A percentile compares a stretch with the other conserved stretches of the same genome.
Conservation (phyloP, 23 tunicate species). For the Trididemnum clinides region DNA sequence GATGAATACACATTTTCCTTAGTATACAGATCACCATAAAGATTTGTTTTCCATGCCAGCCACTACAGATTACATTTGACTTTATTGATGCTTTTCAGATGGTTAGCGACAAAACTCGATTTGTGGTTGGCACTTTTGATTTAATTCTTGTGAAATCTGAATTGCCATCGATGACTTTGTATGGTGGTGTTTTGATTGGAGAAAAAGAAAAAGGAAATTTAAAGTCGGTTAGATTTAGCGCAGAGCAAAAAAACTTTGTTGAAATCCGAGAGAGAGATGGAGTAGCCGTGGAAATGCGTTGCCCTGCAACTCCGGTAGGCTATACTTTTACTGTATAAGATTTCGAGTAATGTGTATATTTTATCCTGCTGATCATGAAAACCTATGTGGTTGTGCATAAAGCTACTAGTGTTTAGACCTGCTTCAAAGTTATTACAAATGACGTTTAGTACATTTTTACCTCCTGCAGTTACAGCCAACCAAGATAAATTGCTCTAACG, state of each 20-base stretch:
- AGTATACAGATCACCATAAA: no score
- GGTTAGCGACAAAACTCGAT: slow-evolving; percentile 31
- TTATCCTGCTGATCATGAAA: no score
- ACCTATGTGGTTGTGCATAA: no score
- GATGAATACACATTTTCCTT: no score
- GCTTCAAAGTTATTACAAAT: no score
- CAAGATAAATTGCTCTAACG: no score
- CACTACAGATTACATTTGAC: neutral
- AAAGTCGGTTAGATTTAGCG: neutral
- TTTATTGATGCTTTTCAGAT: slow-evolving; percentile 17
- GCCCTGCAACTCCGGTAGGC: slow-evolving; percentile 29
- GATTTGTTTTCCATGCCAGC: neutral
- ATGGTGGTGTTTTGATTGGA: neutral
- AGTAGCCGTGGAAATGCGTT: slow-evolving; percentile 48
- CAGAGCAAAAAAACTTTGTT: slow-evolving; percentile 18
- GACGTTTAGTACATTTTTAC: no score
- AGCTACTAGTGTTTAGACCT: no score
- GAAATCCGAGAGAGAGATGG: slow-evolving; percentile 39
- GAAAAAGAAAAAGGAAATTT: slow-evolving; percentile 17
- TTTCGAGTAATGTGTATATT: no score
- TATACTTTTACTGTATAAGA: no score
- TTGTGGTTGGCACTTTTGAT: slow-evolving; percentile 47
- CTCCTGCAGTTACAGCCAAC: no score
- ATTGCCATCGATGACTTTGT: neutral
- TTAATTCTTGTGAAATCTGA: neutral